Evolutionary conservation across 2,888 invertebrate species (phyloP).

Genomic region (Dione vanillae): DNA sequence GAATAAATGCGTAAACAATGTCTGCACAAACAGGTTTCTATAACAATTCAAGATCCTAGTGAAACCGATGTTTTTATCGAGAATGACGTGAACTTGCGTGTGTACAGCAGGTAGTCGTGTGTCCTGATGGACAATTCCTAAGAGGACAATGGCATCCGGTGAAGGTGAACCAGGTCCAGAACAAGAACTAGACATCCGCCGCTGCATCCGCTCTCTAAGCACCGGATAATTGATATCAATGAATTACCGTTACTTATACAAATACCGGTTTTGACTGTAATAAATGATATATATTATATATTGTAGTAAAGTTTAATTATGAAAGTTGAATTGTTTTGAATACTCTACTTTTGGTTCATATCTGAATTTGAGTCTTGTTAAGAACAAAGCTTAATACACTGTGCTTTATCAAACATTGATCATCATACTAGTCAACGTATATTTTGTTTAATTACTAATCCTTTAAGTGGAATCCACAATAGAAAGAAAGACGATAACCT

Average conservation of each 20-base stretch:
- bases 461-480: neutral
- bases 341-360: neutral
- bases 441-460: neutral
- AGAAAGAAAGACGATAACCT: neutral
- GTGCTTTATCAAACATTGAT: neutral
- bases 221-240: neutral
- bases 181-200: constrained; percentile 49
- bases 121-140: constrained; percentile 51
- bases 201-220: constrained; percentile 6
- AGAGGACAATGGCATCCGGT: constrained; percentile 55
- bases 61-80: constrained; percentile 64
- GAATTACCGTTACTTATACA: constrained; percentile 10
- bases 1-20: constrained; percentile 71
- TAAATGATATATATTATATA: neutral
- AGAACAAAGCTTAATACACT: neutral
- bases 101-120: too few relatives aligned
- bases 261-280: neutral
- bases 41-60: constrained; percentile 66
- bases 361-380: neutral
- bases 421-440: neutral
- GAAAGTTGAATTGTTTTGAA: too few relatives aligned
- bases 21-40: constrained; percentile 63
- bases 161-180: constrained; percentile 54
- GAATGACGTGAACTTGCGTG: constrained; percentile 54
- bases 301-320: too few relatives aligned